A percentile compares a stretch with the other conserved stretches of the same genome.
Conservation (phyloP, 2,113 vertebrate genomes). For the Fregetta grallaria region DNA sequence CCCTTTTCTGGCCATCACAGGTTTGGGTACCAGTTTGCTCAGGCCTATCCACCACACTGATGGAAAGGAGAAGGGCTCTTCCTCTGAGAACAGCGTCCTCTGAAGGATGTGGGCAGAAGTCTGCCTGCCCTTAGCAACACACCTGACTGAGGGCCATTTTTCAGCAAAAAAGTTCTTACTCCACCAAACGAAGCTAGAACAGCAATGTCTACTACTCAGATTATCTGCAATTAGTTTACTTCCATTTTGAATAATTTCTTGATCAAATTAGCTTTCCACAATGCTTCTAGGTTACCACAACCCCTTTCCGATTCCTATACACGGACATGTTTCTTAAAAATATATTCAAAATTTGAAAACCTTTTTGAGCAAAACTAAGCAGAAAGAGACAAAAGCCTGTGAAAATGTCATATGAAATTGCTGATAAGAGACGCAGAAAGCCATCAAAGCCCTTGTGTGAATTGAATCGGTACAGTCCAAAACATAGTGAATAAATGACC, state of each 20-base stretch:
- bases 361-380: neutral
- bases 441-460: neutral
- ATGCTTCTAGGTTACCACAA: neutral
- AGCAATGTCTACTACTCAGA: neutral
- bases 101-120: neutral
- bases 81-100: neutral
- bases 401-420: neutral
- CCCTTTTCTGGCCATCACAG: neutral
- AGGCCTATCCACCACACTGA: neutral
- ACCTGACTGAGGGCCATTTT: neutral
- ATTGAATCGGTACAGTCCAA: neutral
- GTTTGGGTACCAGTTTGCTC: neutral
- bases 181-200: neutral
- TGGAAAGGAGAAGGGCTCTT: neutral
- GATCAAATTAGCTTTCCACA: neutral
- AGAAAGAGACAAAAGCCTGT: neutral
- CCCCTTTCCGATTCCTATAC: neutral
- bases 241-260: neutral
- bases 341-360: neutral
- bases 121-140: neutral
- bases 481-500: conserved; percentile 13
- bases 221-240: neutral
- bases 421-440: neutral
- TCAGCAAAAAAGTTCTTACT: neutral
- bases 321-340: neutral